A percentile compares a stretch with the other conserved stretches of the same genome.
phyloP scores from a whole-genome alignment of 2,888 invertebrate genomes.

The Onthophagus sagittarius region DNA sequence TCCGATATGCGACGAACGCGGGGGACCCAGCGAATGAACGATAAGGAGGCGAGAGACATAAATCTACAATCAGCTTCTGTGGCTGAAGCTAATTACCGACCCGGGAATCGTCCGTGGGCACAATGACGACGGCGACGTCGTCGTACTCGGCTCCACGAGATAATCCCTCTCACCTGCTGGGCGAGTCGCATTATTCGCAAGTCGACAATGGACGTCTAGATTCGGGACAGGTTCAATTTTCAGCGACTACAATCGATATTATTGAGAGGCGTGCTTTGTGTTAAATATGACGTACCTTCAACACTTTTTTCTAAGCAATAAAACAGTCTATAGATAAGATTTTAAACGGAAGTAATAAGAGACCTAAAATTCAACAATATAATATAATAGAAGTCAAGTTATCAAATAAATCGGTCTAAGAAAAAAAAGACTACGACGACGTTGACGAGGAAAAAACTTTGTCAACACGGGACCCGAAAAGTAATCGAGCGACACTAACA shows the following conservation, averaged over 20 bases:
- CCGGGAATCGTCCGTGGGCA: not conserved
- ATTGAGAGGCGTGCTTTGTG: not conserved
- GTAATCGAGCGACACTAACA: not conserved
- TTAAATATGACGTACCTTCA: not conserved
- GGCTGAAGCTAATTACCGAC: conserved; percentile 34
- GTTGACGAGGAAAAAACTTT: not conserved
- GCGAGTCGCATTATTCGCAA: not conserved
- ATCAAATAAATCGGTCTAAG: not conserved
- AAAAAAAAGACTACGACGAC: not conserved
- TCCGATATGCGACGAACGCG: not conserved
- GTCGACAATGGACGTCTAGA: not conserved
- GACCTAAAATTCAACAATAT: too few species aligned
- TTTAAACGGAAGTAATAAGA: too few species aligned
- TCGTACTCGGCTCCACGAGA: not conserved
- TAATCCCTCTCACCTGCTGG: not conserved
- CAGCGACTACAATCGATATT: not conserved
- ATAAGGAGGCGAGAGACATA: conserved; percentile 29
- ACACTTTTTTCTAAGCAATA: not conserved
- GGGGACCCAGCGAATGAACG: not conserved
- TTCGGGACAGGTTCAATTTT: not conserved
- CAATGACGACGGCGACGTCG: not conserved
- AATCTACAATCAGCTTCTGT: conserved; percentile 33
- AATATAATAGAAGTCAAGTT: not conserved
- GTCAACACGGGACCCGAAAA: not conserved
- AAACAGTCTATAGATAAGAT: too few species aligned